A percentile compares a stretch with the other conserved stretches of the same genome.
Evolutionary conservation across 1,140 invertebrate genomes (phyloP).

Genomic region (Hydropsyche tenuis): DNA sequence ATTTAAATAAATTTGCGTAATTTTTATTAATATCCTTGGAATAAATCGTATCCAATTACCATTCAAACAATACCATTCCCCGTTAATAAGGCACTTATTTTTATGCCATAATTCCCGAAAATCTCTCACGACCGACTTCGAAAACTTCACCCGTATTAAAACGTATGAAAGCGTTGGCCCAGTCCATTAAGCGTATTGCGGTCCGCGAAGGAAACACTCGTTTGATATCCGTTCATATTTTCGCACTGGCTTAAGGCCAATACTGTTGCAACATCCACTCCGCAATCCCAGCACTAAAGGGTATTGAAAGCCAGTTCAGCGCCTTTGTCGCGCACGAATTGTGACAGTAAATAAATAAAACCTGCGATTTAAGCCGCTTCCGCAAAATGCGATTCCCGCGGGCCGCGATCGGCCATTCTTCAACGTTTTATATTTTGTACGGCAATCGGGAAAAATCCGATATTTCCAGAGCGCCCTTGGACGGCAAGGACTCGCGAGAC

Average conservation of each 20-base stretch:
- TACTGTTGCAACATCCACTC: not conserved
- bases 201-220: not conserved
- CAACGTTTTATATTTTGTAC: no score
- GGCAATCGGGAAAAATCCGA: not conserved
- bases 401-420: no score
- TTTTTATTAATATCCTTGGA: no score
- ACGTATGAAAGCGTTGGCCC: conserved; percentile 6
- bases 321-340: conserved; percentile 11
- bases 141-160: no score
- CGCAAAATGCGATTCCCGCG: not conserved
- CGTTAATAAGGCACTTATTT: no score
- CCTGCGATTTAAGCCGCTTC: not conserved
- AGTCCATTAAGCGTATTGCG: conserved; percentile 11
- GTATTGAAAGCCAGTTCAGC: conserved; percentile 7
- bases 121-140: no score
- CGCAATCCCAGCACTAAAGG: conserved; percentile 7
- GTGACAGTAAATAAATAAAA: conserved; percentile 19
- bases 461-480: no score
- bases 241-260: conserved; percentile 8
- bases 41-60: no score
- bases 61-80: no score
- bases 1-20: no score
- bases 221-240: conserved; percentile 4
- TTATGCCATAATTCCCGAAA: no score
- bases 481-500: not conserved